Conservation (phyloP, 92 coral and sea anemone species). For the Zoanthus gigantus region DNA sequence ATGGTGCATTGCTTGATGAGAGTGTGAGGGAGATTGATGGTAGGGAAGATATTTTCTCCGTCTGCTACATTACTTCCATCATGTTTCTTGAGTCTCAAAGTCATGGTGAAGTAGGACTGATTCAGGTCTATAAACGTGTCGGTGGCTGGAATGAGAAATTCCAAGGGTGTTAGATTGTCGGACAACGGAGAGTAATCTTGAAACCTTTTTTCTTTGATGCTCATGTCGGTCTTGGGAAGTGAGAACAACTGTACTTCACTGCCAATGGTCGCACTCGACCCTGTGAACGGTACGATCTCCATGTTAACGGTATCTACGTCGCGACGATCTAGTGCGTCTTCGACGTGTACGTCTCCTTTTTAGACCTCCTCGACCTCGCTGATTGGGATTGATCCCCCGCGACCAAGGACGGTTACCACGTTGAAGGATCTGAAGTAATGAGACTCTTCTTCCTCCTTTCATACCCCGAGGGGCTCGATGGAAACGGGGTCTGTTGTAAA, state of each 20-base stretch:
- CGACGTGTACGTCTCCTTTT: not conserved
- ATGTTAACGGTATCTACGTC: not conserved
- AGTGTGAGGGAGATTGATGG: not conserved
- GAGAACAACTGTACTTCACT: constrained; percentile 23
- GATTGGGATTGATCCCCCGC: too few species aligned
- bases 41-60: not conserved
- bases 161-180: not conserved
- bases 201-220: not conserved
- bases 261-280: constrained; percentile 10
- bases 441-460: not conserved
- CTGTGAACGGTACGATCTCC: not conserved
- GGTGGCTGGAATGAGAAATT: not conserved
- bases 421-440: too few species aligned
- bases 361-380: not conserved
- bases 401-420: too few species aligned
- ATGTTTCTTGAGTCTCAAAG: not conserved
- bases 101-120: not conserved
- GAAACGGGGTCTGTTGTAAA: not conserved
- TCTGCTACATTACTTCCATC: not conserved
- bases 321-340: not conserved
- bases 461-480: not conserved
- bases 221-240: constrained; percentile 46
- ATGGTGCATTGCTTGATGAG: not conserved
- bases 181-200: not conserved
- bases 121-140: not conserved